Base-by-base conservation (phyloP, 1,140 invertebrate genomes). In the Musca domestica region DNA sequence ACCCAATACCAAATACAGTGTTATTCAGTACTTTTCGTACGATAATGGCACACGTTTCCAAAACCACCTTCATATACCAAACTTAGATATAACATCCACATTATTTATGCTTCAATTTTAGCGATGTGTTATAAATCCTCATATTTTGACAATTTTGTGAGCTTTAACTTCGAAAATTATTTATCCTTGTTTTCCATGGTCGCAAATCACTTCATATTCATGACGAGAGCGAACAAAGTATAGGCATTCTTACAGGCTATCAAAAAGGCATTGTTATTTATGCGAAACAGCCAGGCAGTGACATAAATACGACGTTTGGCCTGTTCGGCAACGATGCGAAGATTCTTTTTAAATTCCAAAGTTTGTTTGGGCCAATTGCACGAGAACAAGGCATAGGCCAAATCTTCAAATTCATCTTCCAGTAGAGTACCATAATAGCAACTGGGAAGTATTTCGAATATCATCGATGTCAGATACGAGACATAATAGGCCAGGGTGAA, bases 331-430 rank as follows among this genome's bases (percentile, higher is more conserved):
- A 63, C 54, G 20, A 69, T 65, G 5, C 19, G n/a, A 20, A 69
- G 19, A 69, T 65, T 69, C 17, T 48, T 23, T 9, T 65, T 64
- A 41, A 69, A 69, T 0, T 5, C 9, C 15, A 17, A 10, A 58
- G 22, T 25, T 51, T 69, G 67, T 25, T 69, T 41, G 19, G 64
- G 46, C 67, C 67, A 69, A 46, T 69, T 69, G 25, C 58, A 65
- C 1, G 61, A 47, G 41, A 69, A 69, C 22, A 69, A 46, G n/a
- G 51, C 20, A 22, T 56, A 46, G 22, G 49, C 54, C 5, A 69
- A 22, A 20, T 56, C 12, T 41, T 69, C 47, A 52, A 69, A 69
- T 46, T 64, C 67, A 14, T 25, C 17, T 56, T 69, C 67, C 34
- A 69, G 34, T 9, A 64, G 7, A 7, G 61, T 69, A 22, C 61